Percentiles rank a stretch among this genome's conserved stretches.
Evolutionary conservation across 1,140 invertebrate species (phyloP).

Genomic region (Eumaeus atala): DNA sequence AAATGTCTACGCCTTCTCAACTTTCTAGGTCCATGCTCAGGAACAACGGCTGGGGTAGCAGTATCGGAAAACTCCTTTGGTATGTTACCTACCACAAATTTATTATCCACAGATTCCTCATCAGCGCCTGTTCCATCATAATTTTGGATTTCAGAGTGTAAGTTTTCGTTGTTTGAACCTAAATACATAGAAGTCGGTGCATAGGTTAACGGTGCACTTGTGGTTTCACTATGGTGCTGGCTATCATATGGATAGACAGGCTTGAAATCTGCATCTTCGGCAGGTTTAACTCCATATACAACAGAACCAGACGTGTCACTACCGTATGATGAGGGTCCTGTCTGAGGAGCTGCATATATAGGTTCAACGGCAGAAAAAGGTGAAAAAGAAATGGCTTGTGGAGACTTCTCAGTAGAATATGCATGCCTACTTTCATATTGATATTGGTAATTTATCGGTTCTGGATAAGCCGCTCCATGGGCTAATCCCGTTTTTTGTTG

Average conservation of each 20-base stretch:
- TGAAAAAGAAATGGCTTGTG: conserved; percentile 41
- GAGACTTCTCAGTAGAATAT: conserved; percentile 55
- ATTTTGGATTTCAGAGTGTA: conserved; percentile 46
- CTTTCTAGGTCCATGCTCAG: conserved; percentile 76
- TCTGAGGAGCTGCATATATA: conserved; percentile 60
- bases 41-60: conserved; percentile 74
- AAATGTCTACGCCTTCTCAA: conserved; percentile 48
- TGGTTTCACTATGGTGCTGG: conserved; percentile 60
- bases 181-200: conserved; percentile 65
- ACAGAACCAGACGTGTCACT: conserved; percentile 54
- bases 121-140: conserved; percentile 43
- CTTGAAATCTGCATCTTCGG: conserved; percentile 56
- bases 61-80: conserved; percentile 72
- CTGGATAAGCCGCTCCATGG: conserved; percentile 65
- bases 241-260: conserved; percentile 60
- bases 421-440: conserved; percentile 59
- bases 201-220: conserved; percentile 53
- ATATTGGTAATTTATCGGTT: conserved; percentile 55
- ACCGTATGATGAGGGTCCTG: conserved; percentile 44
- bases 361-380: conserved; percentile 56
- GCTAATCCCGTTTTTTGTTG: conserved; percentile 68
- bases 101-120: conserved; percentile 45
- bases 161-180: conserved; percentile 59
- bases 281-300: conserved; percentile 60
- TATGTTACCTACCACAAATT: conserved; percentile 76